Conservation (phyloP, 2,888 invertebrate species). For the Leucophenga montana region DNA sequence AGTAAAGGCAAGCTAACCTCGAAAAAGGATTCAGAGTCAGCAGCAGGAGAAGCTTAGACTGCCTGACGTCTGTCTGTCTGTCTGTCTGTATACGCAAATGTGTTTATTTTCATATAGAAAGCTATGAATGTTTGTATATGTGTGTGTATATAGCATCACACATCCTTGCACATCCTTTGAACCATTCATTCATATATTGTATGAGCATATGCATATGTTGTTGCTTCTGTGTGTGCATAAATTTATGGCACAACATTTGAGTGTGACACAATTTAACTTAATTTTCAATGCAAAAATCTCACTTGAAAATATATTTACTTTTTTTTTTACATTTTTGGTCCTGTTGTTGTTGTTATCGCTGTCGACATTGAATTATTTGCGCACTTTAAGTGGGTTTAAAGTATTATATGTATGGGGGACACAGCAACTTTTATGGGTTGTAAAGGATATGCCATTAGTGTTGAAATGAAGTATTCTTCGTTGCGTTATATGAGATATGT, state of each 20-base stretch:
- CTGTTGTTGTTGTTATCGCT: background rate
- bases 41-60: too few species aligned
- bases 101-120: conserved; percentile 19
- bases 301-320: conserved; percentile 17
- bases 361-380: conserved; percentile 26
- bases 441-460: too few species aligned
- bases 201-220: background rate
- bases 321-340: background rate
- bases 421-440: conserved; percentile 3
- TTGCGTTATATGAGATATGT: too few species aligned
- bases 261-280: conserved; percentile 70
- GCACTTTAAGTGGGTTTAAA: conserved; percentile 21
- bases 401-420: conserved; percentile 17
- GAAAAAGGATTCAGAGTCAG: conserved; percentile 41
- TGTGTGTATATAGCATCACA: conserved; percentile 30
- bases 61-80: too few species aligned
- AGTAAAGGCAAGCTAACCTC: conserved; percentile 36
- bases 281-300: conserved; percentile 55
- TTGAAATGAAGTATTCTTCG: too few species aligned
- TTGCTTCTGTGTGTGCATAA: conserved; percentile 51
- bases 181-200: background rate
- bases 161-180: background rate
- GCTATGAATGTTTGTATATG: conserved; percentile 28
- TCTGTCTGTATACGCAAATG: conserved; percentile 28
- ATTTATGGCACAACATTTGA: conserved; percentile 66